Percentiles rank a stretch among this genome's conserved stretches.
Evolutionary conservation across 2,113 vertebrate species (phyloP).

Genomic region (Syrmaticus mikado): DNA sequence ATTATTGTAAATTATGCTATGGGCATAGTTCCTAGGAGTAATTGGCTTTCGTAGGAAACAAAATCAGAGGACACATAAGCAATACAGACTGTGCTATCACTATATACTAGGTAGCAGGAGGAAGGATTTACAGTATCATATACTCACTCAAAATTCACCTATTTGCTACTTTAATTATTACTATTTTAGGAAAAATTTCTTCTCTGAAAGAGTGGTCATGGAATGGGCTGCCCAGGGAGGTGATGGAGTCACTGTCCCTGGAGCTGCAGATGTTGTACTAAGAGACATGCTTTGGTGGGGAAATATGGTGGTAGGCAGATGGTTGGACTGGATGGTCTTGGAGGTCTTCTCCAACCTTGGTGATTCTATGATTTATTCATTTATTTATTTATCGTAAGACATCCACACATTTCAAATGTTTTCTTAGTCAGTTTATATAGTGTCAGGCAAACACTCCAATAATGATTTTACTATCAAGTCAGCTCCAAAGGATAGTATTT

Average conservation of each 20-base stretch:
- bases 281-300: too few species aligned
- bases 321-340: too few species aligned
- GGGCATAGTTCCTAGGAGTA: not conserved
- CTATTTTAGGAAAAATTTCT: not conserved
- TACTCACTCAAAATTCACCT: not conserved
- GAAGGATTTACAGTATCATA: not conserved
- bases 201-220: too few species aligned
- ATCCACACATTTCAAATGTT: not conserved
- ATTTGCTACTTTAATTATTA: not conserved
- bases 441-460: not conserved
- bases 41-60: not conserved
- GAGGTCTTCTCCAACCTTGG: too few species aligned
- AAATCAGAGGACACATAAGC: not conserved
- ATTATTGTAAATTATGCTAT: not conserved
- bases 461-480: conserved; percentile 2
- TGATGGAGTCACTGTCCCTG: too few species aligned
- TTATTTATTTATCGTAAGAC: not conserved
- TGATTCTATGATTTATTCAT: not conserved
- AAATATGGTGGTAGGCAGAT: too few species aligned
- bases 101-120: not conserved
- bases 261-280: too few species aligned
- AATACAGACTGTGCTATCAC: not conserved
- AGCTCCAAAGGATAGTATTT: not conserved
- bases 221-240: too few species aligned
- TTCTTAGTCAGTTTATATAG: not conserved